Base-by-base conservation (phyloP, 2,888 invertebrate species). In the Leucoma salicis region DNA sequence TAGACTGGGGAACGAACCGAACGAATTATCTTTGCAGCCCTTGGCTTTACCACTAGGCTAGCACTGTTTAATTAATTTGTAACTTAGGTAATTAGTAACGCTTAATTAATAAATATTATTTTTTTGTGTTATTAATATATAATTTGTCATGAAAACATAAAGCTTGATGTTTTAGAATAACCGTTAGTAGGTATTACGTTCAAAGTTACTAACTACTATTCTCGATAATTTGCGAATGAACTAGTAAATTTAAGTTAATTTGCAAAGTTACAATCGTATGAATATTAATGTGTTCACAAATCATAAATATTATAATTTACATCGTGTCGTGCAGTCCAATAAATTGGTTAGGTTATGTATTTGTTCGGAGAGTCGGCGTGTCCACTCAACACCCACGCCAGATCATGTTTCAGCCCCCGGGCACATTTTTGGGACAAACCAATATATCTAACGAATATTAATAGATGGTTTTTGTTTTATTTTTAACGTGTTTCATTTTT, bases 361-460 rank as follows among this genome's bases (percentile, higher is more conserved):
- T 45, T 40, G 32, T 32, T 39, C 35, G 35, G 35, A 10, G 34
- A 14, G 21, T 56, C 53, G 71, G 57, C 78, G 63, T 74, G 73
- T 83, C 86, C 84, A 76, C 78, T 80, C 74, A 66, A 75, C 85
- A 71, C 87, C 87, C 81, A 86, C 88, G 74, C 72, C 46, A 69
- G 70, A 74, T 83, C 83, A 72, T 63, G 74, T 82, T 82, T 79
- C 87, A 84, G 87, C 87, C 88, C 77, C 83, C 71, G 82, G 88
- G 85, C 85, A 71, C 80, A 82, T 83, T 80, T 87, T 88, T 83
- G 84, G 85, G 85, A 87, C 86, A 88, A 87, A 84, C 87, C 85
- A 85, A 87, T 88, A 87, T 82, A 81, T 87, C 84, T 85, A 89
- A 87, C 85, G 83, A 88, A 84, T 88, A 88, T 88, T 88, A 88